Percentiles rank a stretch among this genome's conserved stretches.
phyloP scores from a whole-genome alignment of 2,113 vertebrate genomes.

The Willisornis vidua region DNA sequence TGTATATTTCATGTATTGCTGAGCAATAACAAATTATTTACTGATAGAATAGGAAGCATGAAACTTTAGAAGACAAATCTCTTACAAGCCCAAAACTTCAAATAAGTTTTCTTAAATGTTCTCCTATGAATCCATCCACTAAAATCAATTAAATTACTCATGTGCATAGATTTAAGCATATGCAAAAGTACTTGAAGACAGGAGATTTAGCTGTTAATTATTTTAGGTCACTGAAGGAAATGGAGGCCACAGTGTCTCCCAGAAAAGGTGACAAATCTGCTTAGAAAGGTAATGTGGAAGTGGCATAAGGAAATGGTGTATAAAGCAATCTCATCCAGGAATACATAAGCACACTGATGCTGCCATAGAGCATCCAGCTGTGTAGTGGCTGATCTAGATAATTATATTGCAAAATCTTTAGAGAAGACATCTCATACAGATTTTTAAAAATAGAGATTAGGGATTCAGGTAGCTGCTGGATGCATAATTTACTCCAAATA shows the following conservation, averaged over 20 bases:
- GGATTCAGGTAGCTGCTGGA: not conserved
- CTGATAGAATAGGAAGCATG: not conserved
- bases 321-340: conserved; percentile 35
- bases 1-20: not conserved
- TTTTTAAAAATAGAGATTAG: conserved; percentile 54
- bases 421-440: conserved; percentile 64
- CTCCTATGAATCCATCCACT: not conserved
- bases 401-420: conserved; percentile 47
- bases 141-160: not conserved
- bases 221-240: conserved; percentile 46
- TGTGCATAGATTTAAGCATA: conserved; percentile 14
- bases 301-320: not conserved
- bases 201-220: conserved; percentile 55
- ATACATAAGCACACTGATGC: conserved; percentile 13
- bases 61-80: not conserved
- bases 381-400: conserved; percentile 56
- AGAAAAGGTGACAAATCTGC: conserved; percentile 59
- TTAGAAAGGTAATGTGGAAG: conserved; percentile 54
- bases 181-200: conserved; percentile 32
- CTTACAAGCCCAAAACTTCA: not conserved
- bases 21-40: not conserved
- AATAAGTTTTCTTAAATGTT: not conserved
- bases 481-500: conserved; percentile 27
- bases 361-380: not conserved
- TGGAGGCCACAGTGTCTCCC: conserved; percentile 11